Base-by-base conservation (phyloP, 2,888 invertebrate species). In the Cristatella mucedo region DNA sequence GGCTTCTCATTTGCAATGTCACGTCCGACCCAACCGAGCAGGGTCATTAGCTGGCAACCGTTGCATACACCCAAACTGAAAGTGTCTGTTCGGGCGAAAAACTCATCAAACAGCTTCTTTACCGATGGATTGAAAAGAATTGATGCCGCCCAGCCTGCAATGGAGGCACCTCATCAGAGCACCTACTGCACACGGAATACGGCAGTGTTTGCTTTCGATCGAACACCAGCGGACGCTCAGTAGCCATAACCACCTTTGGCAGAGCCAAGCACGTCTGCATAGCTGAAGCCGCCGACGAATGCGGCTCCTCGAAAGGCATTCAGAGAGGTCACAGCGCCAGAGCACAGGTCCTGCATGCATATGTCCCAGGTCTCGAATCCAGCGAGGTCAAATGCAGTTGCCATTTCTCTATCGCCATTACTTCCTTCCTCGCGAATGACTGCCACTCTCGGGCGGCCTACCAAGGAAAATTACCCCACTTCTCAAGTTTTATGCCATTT, bases 221-320 rank as follows among this genome's bases (percentile, higher is more conserved):
- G n/a, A n/a, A n/a, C n/a, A n/a, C 29, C 7, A 21, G 20, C n/a
- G 37, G 16, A 3, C 6, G n/a, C n/a, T 31, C 16, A 5, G 16
- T 31, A 31, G 16, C 5, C 13, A 7, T n/a, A 15, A 18, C 20
- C 38, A 62, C 68, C 70, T 70, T 89, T 93, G 0, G 87, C 93
- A 0, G 93, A 91, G 4, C 95, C 95, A 38, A 93, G 71, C 0
- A 93, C 95, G 80, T 87, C 87, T 31, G 89, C 93, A 66, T 91
- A 95, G 66, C 91, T 93, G 66, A 97, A 97, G n/a, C 97, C 97
- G 32, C 89, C 95, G 1, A 93, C 93, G 63, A 95, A 95, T 34
- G 87, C 76, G 11, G 95, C 59, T 1, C 95, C 93, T 49, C 78
- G 75, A 69, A 91, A 93, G 18, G 73, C 69, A 44, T 84, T 80